Evolutionary conservation across 2,113 vertebrate genomes (phyloP), one percentile per base, ranked within the genome.

Genomic region (Leucoraja erinaceus): DNA sequence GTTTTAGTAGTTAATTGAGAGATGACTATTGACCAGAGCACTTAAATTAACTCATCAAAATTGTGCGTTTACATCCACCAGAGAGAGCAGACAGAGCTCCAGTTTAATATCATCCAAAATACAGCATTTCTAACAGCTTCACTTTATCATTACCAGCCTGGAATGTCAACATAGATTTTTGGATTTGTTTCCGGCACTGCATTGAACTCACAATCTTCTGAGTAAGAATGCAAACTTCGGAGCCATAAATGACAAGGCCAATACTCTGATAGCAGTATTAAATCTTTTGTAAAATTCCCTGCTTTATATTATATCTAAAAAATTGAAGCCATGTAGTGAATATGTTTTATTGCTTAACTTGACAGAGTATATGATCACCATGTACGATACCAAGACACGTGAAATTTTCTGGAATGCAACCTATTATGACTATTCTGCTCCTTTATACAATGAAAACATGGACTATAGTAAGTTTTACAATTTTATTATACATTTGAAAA

Each of bases 361-460:
- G 93, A 22, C 95, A 99, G 98, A 99, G 94, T 99, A 99, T 1
- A 95, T 97, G 93, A 97, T 99, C 94, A 99, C 98, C 93, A 99
- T 99, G 97, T 98, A 98, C 0, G 98, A 99, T 95, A 99, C 98
- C 0, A 98, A 97, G 94, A 95, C 97, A 0, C 97, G 97, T 1
- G 97, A 98, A 94, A 96, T 99, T 94, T 96, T 96, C 93, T 99
- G 98, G 99, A 99, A 99, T 0, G 97, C 97, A 38, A 99, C 98
- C 0, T 99, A 97, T 95, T 97, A 97, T 0, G 98, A 98, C 94
- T 99, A 98, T 95, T 98, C 98, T 0, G 98, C 98, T 0, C 95
- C 96, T 0, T 95, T 96, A 0, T 96, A 96, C 0, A 97, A 98
- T 0, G 95, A 97, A 78, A 96, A 96, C 56, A 95, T 95, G 33